Evolutionary conservation across 2,113 vertebrate genomes (phyloP).

Genomic region (Pao palembangensis): DNA sequence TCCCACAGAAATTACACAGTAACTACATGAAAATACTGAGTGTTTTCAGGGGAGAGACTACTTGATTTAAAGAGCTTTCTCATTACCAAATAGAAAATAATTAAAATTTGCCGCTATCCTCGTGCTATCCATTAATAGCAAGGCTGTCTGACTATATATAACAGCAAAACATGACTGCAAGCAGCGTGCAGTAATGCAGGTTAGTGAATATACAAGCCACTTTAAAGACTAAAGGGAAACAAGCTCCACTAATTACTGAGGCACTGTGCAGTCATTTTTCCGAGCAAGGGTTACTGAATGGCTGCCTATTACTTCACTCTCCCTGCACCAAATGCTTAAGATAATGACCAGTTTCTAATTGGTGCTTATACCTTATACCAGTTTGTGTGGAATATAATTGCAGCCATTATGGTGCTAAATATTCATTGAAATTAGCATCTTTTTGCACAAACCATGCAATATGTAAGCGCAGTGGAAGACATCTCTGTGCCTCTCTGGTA

Average conservation of each 20-base stretch:
- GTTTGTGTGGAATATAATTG: conserved; percentile 80
- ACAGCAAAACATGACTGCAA: conserved; percentile 48
- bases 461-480: conserved; percentile 60
- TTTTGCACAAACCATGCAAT: conserved; percentile 57
- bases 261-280: conserved; percentile 66
- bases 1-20: neutral
- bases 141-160: conserved; percentile 27
- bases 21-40: conserved; percentile 2
- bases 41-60: conserved; percentile 1
- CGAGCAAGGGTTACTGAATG: conserved; percentile 69
- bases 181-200: conserved; percentile 54
- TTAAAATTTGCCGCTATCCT: conserved; percentile 44
- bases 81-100: conserved; percentile 38
- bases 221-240: conserved; percentile 72
- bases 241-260: conserved; percentile 72
- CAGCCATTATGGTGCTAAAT: conserved; percentile 79
- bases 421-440: conserved; percentile 79
- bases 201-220: conserved; percentile 62
- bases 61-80: conserved; percentile 26
- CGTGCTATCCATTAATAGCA: conserved; percentile 41
- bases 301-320: conserved; percentile 79
- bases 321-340: conserved; percentile 79
- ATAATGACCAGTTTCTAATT: conserved; percentile 85
- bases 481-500: conserved; percentile 65
- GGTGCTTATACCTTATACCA: conserved; percentile 82